These are phyloP conservation scores for Stegodyphus dumicola DNA, from an alignment of 1,140 invertebrate species.

Conservation along the genomic window DNA sequence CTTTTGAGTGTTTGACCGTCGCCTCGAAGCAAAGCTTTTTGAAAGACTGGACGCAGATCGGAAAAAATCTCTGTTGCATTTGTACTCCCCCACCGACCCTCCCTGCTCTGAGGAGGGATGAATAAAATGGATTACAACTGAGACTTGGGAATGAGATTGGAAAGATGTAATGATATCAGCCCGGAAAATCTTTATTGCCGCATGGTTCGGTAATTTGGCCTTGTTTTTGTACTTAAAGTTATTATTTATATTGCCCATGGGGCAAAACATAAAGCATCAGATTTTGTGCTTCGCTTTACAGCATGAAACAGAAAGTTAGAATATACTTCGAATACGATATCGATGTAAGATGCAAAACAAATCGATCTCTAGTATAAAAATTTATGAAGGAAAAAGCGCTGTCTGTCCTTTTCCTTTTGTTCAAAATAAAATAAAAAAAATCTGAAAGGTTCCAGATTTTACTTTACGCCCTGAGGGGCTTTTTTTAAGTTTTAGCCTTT, in stretches of 20 bases:
- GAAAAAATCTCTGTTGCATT: constrained; percentile 40
- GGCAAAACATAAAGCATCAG: not conserved
- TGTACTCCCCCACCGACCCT: not conserved
- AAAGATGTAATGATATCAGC: constrained; percentile 11
- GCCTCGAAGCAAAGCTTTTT: not conserved
- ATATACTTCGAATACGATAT: no score
- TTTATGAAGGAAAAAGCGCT: no score
- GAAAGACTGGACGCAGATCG: constrained; percentile 8
- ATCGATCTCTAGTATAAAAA: no score
- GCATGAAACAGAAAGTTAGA: no score
- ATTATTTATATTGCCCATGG: constrained; percentile 13
- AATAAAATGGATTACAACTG: constrained; percentile 52
- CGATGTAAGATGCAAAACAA: no score
- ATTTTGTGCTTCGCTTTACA: no score
- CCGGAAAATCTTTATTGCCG: constrained; percentile 30
- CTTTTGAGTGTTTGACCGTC: constrained; percentile 40
- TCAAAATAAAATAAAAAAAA: no score
- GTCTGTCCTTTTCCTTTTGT: no score
- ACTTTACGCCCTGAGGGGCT: no score
- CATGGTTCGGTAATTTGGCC: constrained; percentile 11
- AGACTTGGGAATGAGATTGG: not conserved
- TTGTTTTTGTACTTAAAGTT: no score
- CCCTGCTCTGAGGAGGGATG: constrained; percentile 4
- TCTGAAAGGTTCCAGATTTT: no score
- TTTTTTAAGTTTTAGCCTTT: no score